phyloP scores from a whole-genome alignment of 2,113 vertebrate genomes.

The Phyllostomus discolor region DNA sequence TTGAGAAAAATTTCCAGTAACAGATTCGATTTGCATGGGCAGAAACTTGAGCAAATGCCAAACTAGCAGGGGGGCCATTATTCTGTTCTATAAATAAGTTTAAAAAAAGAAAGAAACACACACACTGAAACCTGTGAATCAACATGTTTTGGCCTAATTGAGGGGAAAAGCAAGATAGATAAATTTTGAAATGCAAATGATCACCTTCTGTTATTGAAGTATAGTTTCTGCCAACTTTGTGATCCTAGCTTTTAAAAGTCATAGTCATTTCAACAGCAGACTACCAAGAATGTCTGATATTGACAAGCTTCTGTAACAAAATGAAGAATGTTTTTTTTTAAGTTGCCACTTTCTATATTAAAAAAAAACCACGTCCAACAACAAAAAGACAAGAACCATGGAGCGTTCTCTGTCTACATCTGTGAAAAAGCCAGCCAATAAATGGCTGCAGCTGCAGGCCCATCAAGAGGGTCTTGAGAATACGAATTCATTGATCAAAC shows the following conservation, averaged over 20 bases:
- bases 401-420: constrained; percentile 39
- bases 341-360: constrained; percentile 42
- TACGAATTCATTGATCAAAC: constrained; percentile 55
- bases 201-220: constrained; percentile 85
- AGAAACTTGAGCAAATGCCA: constrained; percentile 88
- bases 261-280: constrained; percentile 48
- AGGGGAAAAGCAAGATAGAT: constrained; percentile 82
- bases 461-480: constrained; percentile 45
- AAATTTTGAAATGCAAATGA: constrained; percentile 87
- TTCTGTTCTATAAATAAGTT: constrained; percentile 88
- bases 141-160: constrained; percentile 87
- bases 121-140: constrained; percentile 83
- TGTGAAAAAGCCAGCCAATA: constrained; percentile 55
- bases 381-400: constrained; percentile 52
- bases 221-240: constrained; percentile 73
- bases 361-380: constrained; percentile 45
- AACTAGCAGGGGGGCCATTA: constrained; percentile 84
- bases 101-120: constrained; percentile 82
- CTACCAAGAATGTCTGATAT: not conserved
- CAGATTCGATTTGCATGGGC: constrained; percentile 84
- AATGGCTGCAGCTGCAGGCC: constrained; percentile 51
- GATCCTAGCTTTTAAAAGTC: constrained; percentile 75
- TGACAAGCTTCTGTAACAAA: constrained; percentile 42
- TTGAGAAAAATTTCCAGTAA: constrained; percentile 86
- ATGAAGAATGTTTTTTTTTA: not conserved